A percentile compares a stretch with the other conserved stretches of the same genome.
Conservation (phyloP, 2,113 vertebrate species). For the Syngnathoides biaculeatus region DNA sequence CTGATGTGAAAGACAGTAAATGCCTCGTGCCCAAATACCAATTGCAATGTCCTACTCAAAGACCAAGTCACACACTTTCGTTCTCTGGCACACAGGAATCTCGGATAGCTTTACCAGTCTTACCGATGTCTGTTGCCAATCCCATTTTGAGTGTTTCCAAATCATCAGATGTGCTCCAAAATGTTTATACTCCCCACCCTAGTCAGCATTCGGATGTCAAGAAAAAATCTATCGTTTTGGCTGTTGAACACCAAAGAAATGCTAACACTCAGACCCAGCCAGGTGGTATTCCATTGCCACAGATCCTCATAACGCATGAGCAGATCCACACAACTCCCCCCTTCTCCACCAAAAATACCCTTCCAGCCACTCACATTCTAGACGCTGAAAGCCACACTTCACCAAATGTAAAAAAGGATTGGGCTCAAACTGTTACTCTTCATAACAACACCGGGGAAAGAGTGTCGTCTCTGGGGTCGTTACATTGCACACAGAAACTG, state of each 20-base stretch:
- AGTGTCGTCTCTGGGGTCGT: conserved; percentile 65
- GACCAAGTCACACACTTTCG: conserved; percentile 73
- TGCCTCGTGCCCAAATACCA: conserved; percentile 91
- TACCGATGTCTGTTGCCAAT: conserved; percentile 69
- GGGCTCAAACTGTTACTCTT: conserved; percentile 49
- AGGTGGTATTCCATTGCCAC: conserved; percentile 77
- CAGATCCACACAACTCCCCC: conserved; percentile 70
- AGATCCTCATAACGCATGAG: conserved; percentile 91
- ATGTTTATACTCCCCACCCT: conserved; percentile 65
- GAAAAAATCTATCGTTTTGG: conserved; percentile 71
- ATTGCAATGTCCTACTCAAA: conserved; percentile 76
- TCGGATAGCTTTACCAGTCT: conserved; percentile 69
- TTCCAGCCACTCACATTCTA: conserved; percentile 49
- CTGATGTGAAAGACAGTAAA: conserved; percentile 58
- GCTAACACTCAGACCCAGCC: conserved; percentile 73
- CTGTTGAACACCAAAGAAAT: conserved; percentile 70
- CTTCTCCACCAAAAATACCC: conserved; percentile 68
- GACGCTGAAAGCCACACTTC: conserved; percentile 65
- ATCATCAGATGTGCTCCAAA: conserved; percentile 68
- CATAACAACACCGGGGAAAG: conserved; percentile 51
- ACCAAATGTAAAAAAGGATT: conserved; percentile 71
- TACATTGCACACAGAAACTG: conserved; percentile 77
- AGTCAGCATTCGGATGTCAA: conserved; percentile 65
- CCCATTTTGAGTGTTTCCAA: conserved; percentile 62
- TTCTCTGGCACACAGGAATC: conserved; percentile 67